phyloP scores from a whole-genome alignment of 2,888 invertebrate genomes.

The Acrocyrtus sp. region DNA sequence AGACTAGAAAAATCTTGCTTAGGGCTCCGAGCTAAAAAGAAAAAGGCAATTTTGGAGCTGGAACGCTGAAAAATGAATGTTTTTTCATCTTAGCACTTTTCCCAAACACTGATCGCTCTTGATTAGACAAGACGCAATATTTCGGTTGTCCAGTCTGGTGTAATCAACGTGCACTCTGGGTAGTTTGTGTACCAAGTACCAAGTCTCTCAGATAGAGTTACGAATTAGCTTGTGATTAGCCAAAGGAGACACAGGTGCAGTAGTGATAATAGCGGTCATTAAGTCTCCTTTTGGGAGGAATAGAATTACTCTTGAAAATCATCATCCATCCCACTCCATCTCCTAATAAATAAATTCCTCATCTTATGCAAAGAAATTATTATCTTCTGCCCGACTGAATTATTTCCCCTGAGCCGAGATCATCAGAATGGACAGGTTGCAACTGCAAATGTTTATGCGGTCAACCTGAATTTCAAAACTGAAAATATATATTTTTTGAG shows the following conservation, averaged over 20 bases:
- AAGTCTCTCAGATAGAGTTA: constrained; percentile 36
- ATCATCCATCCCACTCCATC: neutral
- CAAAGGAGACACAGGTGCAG: constrained; percentile 47
- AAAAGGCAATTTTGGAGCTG: no score
- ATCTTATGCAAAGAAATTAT: no score
- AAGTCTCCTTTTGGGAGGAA: constrained; percentile 20
- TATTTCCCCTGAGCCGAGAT: no score
- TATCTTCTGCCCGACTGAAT: no score
- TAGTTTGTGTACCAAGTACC: neutral
- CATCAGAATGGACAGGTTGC: neutral
- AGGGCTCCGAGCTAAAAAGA: no score
- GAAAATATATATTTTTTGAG: neutral
- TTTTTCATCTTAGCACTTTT: neutral
- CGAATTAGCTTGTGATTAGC: constrained; percentile 50
- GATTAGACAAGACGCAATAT: constrained; percentile 37
- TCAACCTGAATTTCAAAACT: neutral
- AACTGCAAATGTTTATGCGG: neutral
- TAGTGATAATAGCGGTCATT: constrained; percentile 51
- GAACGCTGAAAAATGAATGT: no score
- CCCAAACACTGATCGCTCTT: constrained; percentile 41
- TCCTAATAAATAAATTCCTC: no score
- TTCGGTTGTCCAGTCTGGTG: no score
- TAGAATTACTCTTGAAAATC: neutral
- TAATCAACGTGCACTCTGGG: neutral
- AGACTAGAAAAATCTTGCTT: no score